Percentiles rank a stretch among this genome's conserved stretches.
Evolutionary conservation across 1,140 invertebrate species (phyloP).

Genomic region (Cecropterus lyciades): DNA sequence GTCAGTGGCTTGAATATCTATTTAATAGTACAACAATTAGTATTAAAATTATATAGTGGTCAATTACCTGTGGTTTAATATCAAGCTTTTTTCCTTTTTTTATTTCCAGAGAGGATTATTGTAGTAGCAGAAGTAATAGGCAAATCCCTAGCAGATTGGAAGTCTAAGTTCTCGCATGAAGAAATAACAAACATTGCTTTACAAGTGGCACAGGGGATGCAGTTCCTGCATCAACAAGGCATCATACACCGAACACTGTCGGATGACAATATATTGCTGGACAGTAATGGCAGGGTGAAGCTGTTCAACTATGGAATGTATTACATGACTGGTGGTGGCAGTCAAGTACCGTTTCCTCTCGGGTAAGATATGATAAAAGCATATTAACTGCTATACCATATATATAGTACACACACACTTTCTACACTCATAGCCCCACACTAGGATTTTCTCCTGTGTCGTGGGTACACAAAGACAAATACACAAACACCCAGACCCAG

Average conservation of each 20-base stretch:
- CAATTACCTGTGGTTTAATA: too few relatives aligned
- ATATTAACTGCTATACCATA: too few relatives aligned
- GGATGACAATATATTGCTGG: constrained; percentile 93
- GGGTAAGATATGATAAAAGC: constrained; percentile 87
- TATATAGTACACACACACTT: too few relatives aligned
- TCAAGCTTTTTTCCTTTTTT: too few relatives aligned
- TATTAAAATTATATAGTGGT: too few relatives aligned
- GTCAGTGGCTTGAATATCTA: too few relatives aligned
- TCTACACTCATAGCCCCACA: too few relatives aligned
- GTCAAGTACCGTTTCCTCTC: constrained; percentile 95
- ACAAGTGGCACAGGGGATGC: constrained; percentile 90
- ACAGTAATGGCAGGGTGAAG: constrained; percentile 90
- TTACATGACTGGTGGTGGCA: constrained; percentile 94
- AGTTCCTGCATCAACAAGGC: constrained; percentile 89
- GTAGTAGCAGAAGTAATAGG: constrained; percentile 94
- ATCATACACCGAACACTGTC: constrained; percentile 93
- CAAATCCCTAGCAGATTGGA: constrained; percentile 84
- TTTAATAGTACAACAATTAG: too few relatives aligned
- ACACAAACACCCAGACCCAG: too few relatives aligned
- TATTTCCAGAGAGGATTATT: constrained; percentile 92
- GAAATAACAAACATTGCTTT: constrained; percentile 86
- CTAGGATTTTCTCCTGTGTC: too few relatives aligned
- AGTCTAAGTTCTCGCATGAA: constrained; percentile 76
- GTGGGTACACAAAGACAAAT: too few relatives aligned
- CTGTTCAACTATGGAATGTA: constrained; percentile 97